These are phyloP conservation scores for Cromileptes altivelis DNA, from an alignment of 2,113 vertebrate genomes.

Conservation along the genomic window DNA sequence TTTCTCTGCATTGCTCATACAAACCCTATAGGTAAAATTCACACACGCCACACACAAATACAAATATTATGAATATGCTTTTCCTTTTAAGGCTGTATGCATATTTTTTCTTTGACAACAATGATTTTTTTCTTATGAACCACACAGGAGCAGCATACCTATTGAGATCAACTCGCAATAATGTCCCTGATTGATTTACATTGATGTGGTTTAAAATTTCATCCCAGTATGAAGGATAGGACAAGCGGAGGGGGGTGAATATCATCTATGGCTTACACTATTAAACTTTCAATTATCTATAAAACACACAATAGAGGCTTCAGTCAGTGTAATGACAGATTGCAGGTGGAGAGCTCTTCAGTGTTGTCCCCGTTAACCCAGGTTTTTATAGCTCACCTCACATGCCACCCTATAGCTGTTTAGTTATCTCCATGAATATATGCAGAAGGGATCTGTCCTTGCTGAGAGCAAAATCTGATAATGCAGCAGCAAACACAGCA, in stretches of 20 bases:
- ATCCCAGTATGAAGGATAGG: constrained; percentile 20
- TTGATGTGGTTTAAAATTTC: constrained; percentile 42
- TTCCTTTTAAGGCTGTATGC: neutral
- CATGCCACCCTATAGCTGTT: constrained; percentile 71
- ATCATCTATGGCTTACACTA: constrained; percentile 49
- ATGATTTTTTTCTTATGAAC: neutral
- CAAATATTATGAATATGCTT: neutral
- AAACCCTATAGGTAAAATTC: neutral
- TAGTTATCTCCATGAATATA: constrained; percentile 77
- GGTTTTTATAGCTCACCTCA: constrained; percentile 75
- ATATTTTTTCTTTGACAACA: neutral
- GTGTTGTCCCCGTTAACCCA: constrained; percentile 58
- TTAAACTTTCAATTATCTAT: constrained; percentile 80
- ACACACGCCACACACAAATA: neutral
- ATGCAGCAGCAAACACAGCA: constrained; percentile 82
- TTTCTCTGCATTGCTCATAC: neutral
- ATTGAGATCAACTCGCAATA: constrained; percentile 34
- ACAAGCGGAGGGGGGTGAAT: neutral
- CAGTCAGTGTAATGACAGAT: constrained; percentile 65
- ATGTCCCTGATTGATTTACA: constrained; percentile 62
- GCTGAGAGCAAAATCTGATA: constrained; percentile 83
- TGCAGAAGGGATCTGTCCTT: constrained; percentile 81
- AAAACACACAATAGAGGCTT: constrained; percentile 63
- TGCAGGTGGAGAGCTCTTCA: constrained; percentile 51
- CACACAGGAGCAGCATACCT: neutral